Evolutionary conservation across 2,113 vertebrate species (phyloP).

Genomic region (Tupaia chinensis): DNA sequence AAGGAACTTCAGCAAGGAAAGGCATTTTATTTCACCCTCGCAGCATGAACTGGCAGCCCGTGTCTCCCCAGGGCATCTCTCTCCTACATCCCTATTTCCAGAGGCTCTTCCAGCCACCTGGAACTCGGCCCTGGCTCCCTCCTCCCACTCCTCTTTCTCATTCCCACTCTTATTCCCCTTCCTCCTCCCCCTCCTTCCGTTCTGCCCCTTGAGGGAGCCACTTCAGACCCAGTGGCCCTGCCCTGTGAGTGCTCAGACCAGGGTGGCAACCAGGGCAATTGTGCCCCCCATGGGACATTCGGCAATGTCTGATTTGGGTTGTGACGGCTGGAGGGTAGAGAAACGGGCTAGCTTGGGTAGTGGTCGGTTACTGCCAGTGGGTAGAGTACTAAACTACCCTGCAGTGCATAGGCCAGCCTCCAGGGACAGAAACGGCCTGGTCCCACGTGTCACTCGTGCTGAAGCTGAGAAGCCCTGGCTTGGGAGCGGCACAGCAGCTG

Average conservation of each 20-base stretch:
- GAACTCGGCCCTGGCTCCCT: background rate
- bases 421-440: background rate
- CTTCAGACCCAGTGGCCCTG: background rate
- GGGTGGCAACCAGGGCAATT: background rate
- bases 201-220: background rate
- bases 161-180: background rate
- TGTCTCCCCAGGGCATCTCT: background rate
- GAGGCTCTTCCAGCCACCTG: background rate
- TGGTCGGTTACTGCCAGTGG: background rate
- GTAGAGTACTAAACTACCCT: background rate
- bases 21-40: slow-evolving; percentile 10
- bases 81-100: background rate
- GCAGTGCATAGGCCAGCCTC: background rate
- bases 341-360: background rate
- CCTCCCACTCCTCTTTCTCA: background rate
- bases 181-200: background rate
- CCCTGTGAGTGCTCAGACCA: background rate
- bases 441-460: background rate
- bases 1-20: background rate
- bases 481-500: background rate
- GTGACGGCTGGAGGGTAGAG: background rate
- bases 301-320: background rate
- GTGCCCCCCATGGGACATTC: background rate
- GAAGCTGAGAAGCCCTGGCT: background rate
- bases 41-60: background rate